Percentiles rank a stretch among this genome's conserved stretches.
These are phyloP conservation scores for Bruchidius siliquastri DNA, from an alignment of 2,888 invertebrate genomes.

Conservation along the genomic window DNA sequence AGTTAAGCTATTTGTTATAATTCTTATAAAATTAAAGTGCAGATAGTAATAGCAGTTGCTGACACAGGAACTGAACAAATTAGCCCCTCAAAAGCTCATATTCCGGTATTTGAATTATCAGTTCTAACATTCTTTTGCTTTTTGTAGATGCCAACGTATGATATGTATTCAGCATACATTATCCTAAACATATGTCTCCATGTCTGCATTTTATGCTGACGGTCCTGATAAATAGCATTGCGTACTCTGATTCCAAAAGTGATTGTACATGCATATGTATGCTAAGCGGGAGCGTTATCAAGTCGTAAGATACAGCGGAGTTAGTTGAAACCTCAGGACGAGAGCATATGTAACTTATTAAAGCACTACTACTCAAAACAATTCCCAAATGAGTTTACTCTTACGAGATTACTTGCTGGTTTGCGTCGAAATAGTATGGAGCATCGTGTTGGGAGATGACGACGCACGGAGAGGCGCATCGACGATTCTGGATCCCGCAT, in stretches of 20 bases:
- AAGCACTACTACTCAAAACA: constrained; percentile 24
- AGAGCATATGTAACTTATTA: constrained; percentile 22
- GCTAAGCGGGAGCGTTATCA: not conserved
- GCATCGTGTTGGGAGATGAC: not conserved
- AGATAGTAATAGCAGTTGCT: too few species aligned
- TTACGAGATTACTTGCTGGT: constrained; percentile 26
- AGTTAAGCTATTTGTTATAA: too few species aligned
- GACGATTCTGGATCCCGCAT: not conserved
- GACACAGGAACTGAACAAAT: too few species aligned
- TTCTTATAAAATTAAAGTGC: too few species aligned
- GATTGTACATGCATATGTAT: not conserved
- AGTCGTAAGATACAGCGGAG: not conserved
- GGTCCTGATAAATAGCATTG: too few species aligned
- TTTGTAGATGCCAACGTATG: too few species aligned
- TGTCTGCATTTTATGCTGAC: too few species aligned
- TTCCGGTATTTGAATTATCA: too few species aligned
- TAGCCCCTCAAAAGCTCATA: too few species aligned
- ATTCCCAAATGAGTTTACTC: constrained; percentile 26
- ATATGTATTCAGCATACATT: too few species aligned
- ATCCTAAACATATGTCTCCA: too few species aligned
- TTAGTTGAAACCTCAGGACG: constrained; percentile 13
- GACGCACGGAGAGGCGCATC: not conserved
- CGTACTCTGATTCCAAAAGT: not conserved
- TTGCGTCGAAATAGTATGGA: constrained; percentile 21
- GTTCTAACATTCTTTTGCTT: too few species aligned